These are phyloP conservation scores for Cynocephalus volans DNA, from an alignment of 2,113 vertebrate genomes.

Conservation along the genomic window DNA sequence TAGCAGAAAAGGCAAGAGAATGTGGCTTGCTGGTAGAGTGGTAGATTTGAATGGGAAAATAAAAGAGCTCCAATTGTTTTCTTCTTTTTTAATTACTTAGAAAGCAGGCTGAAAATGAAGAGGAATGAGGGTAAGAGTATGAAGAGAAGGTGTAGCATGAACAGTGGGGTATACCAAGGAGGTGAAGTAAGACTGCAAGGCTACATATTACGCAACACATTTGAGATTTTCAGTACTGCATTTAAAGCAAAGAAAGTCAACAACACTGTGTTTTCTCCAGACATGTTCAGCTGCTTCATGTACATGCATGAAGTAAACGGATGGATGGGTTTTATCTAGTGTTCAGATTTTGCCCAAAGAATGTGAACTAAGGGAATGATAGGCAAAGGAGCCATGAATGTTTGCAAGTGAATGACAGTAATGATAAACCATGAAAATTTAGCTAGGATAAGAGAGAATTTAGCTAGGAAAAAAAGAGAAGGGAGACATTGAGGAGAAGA, in stretches of 20 bases:
- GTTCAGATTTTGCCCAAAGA: not conserved
- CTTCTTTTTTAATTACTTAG: slow-evolving; percentile 30
- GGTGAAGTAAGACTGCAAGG: not conserved
- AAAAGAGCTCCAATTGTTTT: slow-evolving; percentile 4
- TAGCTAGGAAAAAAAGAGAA: not conserved
- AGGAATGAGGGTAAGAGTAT: not conserved
- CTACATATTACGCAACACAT: not conserved
- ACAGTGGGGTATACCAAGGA: not conserved
- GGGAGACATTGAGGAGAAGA: not conserved
- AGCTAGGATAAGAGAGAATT: not conserved
- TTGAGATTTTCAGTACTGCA: slow-evolving; percentile 16
- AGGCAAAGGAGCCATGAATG: slow-evolving; percentile 42
- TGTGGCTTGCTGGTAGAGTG: not conserved
- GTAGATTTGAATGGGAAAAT: not conserved
- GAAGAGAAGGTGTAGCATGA: not conserved
- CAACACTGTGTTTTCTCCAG: not conserved
- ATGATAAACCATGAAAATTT: not conserved
- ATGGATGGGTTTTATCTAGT: not conserved
- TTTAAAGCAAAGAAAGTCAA: slow-evolving; percentile 25
- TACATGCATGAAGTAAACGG: not conserved
- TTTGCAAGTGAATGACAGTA: not conserved
- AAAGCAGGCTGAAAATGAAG: slow-evolving; percentile 49
- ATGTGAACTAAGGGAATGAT: not conserved
- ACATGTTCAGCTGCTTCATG: not conserved
- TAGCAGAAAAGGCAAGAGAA: not conserved